Conservation (phyloP, 2,888 invertebrate genomes). For the Sicus ferrugineus region DNA sequence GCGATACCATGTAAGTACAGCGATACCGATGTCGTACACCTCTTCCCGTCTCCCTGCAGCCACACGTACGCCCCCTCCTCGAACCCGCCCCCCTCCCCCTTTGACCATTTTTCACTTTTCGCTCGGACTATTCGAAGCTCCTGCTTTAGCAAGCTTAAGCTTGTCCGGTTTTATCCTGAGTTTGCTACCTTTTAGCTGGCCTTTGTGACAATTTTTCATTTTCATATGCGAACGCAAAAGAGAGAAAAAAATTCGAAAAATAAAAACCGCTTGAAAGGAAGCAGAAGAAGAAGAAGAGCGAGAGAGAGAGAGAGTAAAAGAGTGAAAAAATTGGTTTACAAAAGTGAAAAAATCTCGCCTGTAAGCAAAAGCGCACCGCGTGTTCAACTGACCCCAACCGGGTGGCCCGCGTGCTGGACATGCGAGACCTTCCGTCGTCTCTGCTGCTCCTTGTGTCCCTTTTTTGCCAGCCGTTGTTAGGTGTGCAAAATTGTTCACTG, state of each 20-base stretch:
- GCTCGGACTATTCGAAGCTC: background rate
- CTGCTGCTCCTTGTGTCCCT: background rate
- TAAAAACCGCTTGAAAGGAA: no score
- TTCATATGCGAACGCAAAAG: slow-evolving; percentile 1
- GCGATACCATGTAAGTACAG: slow-evolving; percentile 92
- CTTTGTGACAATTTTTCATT: slow-evolving; percentile 21
- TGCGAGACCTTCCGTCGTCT: no score
- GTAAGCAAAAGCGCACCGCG: no score
- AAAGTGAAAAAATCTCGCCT: background rate
- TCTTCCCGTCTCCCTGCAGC: background rate
- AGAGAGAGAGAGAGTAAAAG: background rate
- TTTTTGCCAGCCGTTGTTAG: slow-evolving; percentile 10
- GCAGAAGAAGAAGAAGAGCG: background rate
- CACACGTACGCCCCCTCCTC: background rate
- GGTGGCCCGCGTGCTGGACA: no score
- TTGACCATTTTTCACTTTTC: background rate
- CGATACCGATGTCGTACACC: slow-evolving; percentile 6
- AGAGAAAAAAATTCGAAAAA: background rate
- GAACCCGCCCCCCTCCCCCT: background rate
- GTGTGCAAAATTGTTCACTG: slow-evolving; percentile 24
- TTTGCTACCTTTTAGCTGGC: background rate
- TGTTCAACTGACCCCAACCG: no score
- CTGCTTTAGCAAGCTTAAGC: background rate
- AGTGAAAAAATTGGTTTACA: no score
- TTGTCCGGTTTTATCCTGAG: background rate